Conservation (phyloP, 1,140 invertebrate species). For the Acromyrmex echinatior region DNA sequence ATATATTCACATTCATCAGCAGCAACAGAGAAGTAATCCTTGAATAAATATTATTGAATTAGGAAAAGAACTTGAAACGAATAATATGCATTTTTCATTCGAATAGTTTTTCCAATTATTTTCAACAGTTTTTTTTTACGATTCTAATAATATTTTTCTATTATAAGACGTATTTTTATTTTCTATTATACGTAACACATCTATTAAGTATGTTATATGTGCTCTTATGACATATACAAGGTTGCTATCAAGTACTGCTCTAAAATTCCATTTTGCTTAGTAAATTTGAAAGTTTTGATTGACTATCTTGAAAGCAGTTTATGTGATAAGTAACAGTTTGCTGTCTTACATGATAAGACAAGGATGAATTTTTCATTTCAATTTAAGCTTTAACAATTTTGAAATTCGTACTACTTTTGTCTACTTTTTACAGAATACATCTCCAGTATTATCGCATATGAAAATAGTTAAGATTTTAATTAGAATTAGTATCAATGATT, state of each 20-base stretch:
- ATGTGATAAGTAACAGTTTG: conserved; percentile 21
- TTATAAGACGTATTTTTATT: background rate
- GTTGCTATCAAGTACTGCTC: conserved; percentile 15
- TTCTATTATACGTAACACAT: background rate
- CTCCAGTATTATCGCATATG: background rate
- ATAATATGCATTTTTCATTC: too few relatives aligned
- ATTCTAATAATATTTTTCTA: too few relatives aligned
- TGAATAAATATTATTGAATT: too few relatives aligned
- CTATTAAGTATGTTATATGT: background rate
- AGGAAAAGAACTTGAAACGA: too few relatives aligned
- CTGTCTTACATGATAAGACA: conserved; percentile 2
- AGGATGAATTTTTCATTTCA: conserved; percentile 17
- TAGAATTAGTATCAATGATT: background rate
- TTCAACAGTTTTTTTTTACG: too few relatives aligned
- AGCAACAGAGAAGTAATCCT: conserved; percentile 5
- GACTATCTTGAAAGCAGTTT: conserved; percentile 46
- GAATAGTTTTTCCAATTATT: too few relatives aligned
- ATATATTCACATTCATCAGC: background rate
- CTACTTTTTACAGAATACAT: background rate
- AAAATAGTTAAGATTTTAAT: background rate
- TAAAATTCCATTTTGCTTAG: conserved; percentile 71
- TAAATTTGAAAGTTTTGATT: conserved; percentile 67
- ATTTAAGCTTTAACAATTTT: conserved; percentile 4
- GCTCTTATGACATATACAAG: background rate
- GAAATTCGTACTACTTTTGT: background rate